Percentiles rank a stretch among this genome's conserved stretches.
These are phyloP conservation scores for Cydia fagiglandana DNA, from an alignment of 1,140 invertebrate species.

Conservation along the genomic window DNA sequence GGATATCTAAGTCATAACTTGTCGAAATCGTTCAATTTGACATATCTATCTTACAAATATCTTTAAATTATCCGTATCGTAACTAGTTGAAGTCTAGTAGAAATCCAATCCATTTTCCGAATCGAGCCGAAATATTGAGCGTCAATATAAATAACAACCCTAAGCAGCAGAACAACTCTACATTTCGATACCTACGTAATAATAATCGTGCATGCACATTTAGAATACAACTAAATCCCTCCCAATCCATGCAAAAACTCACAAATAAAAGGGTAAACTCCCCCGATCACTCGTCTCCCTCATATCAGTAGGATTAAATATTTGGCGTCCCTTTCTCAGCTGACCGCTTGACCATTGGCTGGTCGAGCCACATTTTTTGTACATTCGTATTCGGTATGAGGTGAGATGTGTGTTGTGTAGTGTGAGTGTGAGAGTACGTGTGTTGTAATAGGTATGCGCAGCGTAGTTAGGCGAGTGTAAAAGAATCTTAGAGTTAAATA, in stretches of 20 bases:
- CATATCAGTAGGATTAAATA: constrained; percentile 22
- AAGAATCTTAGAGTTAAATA: neutral
- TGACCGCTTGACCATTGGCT: constrained; percentile 70
- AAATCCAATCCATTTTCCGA: too few relatives aligned
- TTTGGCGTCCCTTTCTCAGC: constrained; percentile 30
- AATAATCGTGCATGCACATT: neutral
- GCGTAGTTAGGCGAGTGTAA: neutral
- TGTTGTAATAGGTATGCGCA: constrained; percentile 4
- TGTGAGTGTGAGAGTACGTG: constrained; percentile 29
- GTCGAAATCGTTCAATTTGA: too few relatives aligned
- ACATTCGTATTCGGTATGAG: constrained; percentile 36
- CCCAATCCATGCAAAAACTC: constrained; percentile 24
- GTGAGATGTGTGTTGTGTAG: constrained; percentile 5
- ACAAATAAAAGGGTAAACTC: constrained; percentile 31
- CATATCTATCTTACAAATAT: too few relatives aligned
- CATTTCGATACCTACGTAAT: neutral
- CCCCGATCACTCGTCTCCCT: constrained; percentile 43
- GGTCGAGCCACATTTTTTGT: constrained; percentile 34
- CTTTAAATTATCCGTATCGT: too few relatives aligned
- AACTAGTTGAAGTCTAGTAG: too few relatives aligned
- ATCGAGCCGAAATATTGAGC: too few relatives aligned
- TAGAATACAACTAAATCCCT: neutral
- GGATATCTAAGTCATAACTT: too few relatives aligned
- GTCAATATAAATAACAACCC: too few relatives aligned
- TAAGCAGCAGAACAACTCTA: too few relatives aligned